Conservation (phyloP, 2,113 vertebrate species). For the Dromas ardeola region DNA sequence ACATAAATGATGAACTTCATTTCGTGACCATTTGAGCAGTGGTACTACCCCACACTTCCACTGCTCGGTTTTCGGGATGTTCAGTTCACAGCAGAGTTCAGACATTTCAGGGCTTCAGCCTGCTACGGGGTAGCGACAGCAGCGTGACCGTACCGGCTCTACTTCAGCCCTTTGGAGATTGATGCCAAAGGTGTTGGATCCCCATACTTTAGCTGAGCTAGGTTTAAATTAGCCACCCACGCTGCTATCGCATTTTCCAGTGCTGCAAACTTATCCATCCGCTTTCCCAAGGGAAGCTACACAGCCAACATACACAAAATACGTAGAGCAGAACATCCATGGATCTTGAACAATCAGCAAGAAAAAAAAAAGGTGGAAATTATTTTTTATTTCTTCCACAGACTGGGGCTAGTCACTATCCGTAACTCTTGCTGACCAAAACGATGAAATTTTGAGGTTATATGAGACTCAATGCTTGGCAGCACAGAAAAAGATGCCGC, state of each 20-base stretch:
- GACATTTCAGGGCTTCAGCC: background rate
- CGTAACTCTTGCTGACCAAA: background rate
- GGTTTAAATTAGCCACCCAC: background rate
- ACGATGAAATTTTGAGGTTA: background rate
- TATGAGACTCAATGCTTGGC: background rate
- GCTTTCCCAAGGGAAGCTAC: background rate
- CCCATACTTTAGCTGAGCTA: background rate
- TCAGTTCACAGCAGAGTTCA: background rate
- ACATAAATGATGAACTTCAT: background rate
- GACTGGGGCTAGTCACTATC: background rate
- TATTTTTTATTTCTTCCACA: background rate
- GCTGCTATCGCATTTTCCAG: background rate
- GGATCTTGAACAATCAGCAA: background rate
- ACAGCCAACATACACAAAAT: background rate
- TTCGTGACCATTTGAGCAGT: background rate
- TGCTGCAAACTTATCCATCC: background rate
- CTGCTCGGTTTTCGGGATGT: background rate
- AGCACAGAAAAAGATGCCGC: background rate
- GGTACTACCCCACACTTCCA: no score
- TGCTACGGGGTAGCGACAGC: background rate
- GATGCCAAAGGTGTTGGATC: background rate
- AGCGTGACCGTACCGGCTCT: fast-evolving
- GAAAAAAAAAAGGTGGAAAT: background rate
- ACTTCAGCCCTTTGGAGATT: background rate
- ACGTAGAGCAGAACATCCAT: background rate